A percentile compares a stretch with the other conserved stretches of the same genome.
These are phyloP conservation scores for Botia almorhae DNA, from an alignment of 2,797 vertebrate genomes.

Conservation along the genomic window DNA sequence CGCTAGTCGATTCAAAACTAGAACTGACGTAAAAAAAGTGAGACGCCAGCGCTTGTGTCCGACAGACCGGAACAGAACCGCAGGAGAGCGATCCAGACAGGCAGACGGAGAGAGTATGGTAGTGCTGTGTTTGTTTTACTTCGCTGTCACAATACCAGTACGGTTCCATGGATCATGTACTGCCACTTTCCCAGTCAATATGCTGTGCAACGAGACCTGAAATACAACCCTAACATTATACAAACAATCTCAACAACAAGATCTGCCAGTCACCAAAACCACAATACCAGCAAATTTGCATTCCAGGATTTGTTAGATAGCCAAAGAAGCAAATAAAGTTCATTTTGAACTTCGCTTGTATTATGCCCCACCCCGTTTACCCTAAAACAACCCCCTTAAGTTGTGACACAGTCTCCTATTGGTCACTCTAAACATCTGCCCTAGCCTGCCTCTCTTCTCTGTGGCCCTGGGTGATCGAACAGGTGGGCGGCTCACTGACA, in stretches of 20 bases:
- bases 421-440: constrained; percentile 39
- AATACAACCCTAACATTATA: constrained; percentile 34
- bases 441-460: constrained; percentile 63
- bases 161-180: constrained; percentile 45
- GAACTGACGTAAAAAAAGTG: neutral
- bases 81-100: constrained; percentile 39
- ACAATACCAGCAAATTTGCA: neutral
- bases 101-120: constrained; percentile 11
- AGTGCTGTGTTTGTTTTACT: constrained; percentile 10
- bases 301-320: constrained; percentile 31
- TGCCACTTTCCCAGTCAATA: constrained; percentile 44
- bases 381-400: constrained; percentile 12
- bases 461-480: constrained; percentile 76
- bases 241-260: constrained; percentile 8
- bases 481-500: constrained; percentile 76
- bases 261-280: neutral
- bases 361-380: constrained; percentile 15
- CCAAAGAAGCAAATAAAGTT: constrained; percentile 41
- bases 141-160: constrained; percentile 16
- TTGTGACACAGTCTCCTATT: constrained; percentile 13
- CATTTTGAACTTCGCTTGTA: constrained; percentile 47
- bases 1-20: constrained; percentile 1
- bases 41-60: neutral
- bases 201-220: constrained; percentile 29
- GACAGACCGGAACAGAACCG: constrained; percentile 1